Base-by-base conservation (phyloP, 2,113 vertebrate genomes). In the Semicossyphus pulcher region DNA sequence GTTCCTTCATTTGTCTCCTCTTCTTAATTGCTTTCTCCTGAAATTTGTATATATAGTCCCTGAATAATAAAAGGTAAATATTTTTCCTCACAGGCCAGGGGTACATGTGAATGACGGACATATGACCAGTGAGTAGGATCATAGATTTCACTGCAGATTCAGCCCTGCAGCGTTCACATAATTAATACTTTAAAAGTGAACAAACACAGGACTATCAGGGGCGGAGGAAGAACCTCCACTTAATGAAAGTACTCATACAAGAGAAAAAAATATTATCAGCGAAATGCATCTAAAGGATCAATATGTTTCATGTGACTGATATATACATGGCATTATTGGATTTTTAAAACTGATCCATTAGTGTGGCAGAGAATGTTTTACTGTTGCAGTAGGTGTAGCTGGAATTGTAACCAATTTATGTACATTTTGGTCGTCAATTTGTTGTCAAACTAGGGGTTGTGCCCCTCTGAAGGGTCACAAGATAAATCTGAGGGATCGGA, bases 1-100 rank as follows among this genome's bases (percentile, higher is more conserved):
- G 0, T 0, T 39, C 51, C 6, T n/a, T 49, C 2, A 62, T 65
- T 45, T 1, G 23, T 54, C 42, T 65, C 29, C 4, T n/a, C 64
- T 71, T 68, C 44, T n/a, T 41, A 25, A 63, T 59, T 41, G 39
- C 26, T 49, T 29, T 14, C 34, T 34, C 34, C 28, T 32, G 57
- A 58, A 80, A 37, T 78, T 51, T 66, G 44, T 29, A 4, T 0
- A 10, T 20, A 34, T 23, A 51, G n/a, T n/a, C n/a, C n/a, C n/a
- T n/a, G n/a, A n/a, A n/a, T 78, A 69, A 59, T 28, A 62, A 66
- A 37, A 56, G 28, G 42, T 72, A 56, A 73, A 69, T 31, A 7
- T 44, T 57, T 61, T 72, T 51, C n/a, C 52, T 80, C 47, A 4
- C 37, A 56, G 47, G 31, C 63, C 54, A 54, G 20, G 10, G 70